A percentile compares a stretch with the other conserved stretches of the same genome.
These are phyloP conservation scores for Rhombomys opimus DNA, from an alignment of 2,113 vertebrate species.

Conservation along the genomic window DNA sequence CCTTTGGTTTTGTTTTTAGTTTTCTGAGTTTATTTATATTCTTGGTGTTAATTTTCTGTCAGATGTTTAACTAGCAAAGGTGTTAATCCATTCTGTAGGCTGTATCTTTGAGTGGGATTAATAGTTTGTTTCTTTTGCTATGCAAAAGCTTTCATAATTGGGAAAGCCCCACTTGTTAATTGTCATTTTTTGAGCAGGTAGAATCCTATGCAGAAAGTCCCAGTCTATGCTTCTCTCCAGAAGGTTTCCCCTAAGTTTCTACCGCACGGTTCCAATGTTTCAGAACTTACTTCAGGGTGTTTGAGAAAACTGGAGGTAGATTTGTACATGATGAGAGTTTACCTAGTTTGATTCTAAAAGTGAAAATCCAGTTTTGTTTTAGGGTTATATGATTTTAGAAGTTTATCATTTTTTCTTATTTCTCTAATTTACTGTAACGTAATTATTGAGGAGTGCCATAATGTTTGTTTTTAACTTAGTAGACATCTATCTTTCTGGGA, in stretches of 20 bases:
- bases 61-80: neutral
- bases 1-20: neutral
- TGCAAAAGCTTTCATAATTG: neutral
- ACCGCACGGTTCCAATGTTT: neutral
- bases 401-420: neutral
- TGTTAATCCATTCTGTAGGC: neutral
- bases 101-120: neutral
- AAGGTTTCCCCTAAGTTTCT: neutral
- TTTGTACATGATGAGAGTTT: neutral
- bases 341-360: neutral
- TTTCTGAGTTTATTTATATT: neutral
- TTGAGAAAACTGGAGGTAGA: neutral
- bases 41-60: neutral
- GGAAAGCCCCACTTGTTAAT: neutral
- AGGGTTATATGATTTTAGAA: neutral
- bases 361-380: neutral
- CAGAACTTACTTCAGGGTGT: neutral
- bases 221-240: neutral
- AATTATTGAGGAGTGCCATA: neutral
- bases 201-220: neutral
- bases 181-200: neutral
- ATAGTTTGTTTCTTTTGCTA: neutral
- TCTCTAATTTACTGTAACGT: neutral
- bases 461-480: neutral
- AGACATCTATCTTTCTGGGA: neutral